Conservation (phyloP, 2,797 vertebrate genomes). For the Sebastes reedi region DNA sequence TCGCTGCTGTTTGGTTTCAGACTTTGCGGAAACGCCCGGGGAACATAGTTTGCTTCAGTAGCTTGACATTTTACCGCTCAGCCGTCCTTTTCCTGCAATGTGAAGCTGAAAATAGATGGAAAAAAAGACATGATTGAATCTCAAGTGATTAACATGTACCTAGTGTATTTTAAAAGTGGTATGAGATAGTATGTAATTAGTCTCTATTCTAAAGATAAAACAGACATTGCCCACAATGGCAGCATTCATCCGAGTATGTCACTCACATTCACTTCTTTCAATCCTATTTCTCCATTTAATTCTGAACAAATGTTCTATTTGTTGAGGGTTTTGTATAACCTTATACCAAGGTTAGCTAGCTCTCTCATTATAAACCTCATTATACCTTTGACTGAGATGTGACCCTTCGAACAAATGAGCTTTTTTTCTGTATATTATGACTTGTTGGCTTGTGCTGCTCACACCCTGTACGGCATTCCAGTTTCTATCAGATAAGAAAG, state of each 20-base stretch:
- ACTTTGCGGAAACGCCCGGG: slow-evolving; percentile 1
- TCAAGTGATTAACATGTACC: not conserved
- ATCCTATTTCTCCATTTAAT: not conserved
- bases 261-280: not conserved
- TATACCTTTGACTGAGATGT: slow-evolving; percentile 1
- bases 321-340: not conserved
- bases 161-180: not conserved
- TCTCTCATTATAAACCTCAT: slow-evolving; percentile 19
- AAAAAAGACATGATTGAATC: not conserved
- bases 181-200: not conserved
- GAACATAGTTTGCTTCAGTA: slow-evolving; percentile 49
- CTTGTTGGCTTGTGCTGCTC: slow-evolving; percentile 4
- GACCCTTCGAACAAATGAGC: slow-evolving; percentile 1
- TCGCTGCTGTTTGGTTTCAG: slow-evolving; percentile 28
- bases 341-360: not conserved
- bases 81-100: slow-evolving; percentile 74
- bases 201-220: not conserved
- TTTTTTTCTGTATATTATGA: slow-evolving; percentile 1
- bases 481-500: slow-evolving; percentile 51
- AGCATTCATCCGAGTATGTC: not conserved
- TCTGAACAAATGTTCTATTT: not conserved
- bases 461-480: slow-evolving; percentile 37
- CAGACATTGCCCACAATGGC: not conserved
- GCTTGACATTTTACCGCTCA: slow-evolving; percentile 48
- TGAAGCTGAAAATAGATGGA: slow-evolving; percentile 71